Conservation (phyloP, 2,797 vertebrate species). For the Pipistrellus nathusii region DNA sequence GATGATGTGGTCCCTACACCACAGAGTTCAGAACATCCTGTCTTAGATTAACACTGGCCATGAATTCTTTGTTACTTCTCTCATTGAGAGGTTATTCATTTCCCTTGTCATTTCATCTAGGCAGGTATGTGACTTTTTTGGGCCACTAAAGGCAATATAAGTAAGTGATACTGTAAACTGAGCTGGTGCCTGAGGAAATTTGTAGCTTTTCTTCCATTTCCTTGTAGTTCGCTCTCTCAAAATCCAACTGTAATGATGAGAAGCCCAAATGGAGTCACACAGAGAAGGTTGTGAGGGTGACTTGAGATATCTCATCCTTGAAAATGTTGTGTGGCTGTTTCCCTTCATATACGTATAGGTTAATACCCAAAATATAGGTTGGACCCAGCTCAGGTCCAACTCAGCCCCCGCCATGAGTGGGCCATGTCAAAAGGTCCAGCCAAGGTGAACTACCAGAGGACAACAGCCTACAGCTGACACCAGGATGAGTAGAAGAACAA, state of each 20-base stretch:
- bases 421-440: neutral
- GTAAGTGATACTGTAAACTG: neutral
- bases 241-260: neutral
- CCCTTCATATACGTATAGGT: too few relatives aligned
- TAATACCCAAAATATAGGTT: too few relatives aligned
- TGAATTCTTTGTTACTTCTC: neutral
- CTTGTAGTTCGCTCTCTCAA: neutral
- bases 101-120: neutral
- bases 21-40: rapidly evolving
- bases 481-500: neutral
- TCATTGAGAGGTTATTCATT: neutral
- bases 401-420: neutral
- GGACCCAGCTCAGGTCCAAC: neutral
- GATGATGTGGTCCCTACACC: rapidly evolving
- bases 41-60: neutral
- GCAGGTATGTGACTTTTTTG: neutral
- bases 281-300: neutral
- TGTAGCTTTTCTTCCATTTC: neutral
- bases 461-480: too few relatives aligned
- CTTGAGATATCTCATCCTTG: neutral
- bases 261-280: neutral
- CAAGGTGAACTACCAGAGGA: neutral
- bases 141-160: neutral
- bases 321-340: too few relatives aligned
- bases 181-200: neutral